phyloP scores from a whole-genome alignment of 2,797 vertebrate species.

The Halcyon smyrnensis region DNA sequence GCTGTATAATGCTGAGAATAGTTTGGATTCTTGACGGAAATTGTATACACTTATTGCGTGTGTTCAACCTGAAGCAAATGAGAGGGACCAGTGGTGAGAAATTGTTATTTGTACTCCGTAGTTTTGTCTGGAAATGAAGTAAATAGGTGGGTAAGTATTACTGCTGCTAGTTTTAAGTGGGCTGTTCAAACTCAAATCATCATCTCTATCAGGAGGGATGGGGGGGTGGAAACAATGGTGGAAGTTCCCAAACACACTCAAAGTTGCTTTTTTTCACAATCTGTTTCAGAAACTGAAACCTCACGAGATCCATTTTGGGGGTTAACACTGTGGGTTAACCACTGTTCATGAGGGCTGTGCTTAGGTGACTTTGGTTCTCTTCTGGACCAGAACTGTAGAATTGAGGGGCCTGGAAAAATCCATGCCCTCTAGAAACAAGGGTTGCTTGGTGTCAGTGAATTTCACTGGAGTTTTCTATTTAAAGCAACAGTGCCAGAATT shows the following conservation, averaged over 20 bases:
- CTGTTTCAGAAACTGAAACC: background rate
- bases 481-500: background rate
- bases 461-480: background rate
- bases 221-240: background rate
- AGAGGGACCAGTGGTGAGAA: background rate
- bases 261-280: background rate
- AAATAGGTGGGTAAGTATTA: background rate
- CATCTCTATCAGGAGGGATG: background rate
- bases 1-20: background rate
- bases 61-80: background rate
- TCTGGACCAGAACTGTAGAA: background rate
- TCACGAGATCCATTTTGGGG: background rate
- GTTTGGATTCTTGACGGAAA: background rate
- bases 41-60: background rate
- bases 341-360: accelerated
- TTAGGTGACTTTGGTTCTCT: background rate
- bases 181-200: background rate
- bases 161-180: background rate
- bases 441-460: background rate
- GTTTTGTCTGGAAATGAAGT: background rate
- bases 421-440: background rate
- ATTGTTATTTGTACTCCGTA: background rate
- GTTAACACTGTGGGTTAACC: background rate
- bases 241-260: background rate
- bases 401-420: background rate